Conservation (phyloP, 2,797 vertebrate species). For the Esox masquinongy region DNA sequence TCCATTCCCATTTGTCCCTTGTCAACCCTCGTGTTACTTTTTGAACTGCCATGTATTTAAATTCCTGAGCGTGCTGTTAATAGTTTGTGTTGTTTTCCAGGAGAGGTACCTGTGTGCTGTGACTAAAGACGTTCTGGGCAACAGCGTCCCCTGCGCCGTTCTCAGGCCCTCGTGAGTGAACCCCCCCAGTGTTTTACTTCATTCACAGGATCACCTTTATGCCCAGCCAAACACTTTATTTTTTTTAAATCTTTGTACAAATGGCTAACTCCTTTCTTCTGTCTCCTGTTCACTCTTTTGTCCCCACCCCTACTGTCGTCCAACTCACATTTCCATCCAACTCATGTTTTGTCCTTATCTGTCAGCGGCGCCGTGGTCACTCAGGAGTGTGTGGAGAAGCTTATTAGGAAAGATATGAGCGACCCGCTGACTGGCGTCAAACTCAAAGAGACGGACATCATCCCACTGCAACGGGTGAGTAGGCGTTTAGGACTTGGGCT, state of each 20-base stretch:
- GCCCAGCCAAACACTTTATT: not conserved
- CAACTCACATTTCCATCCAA: not conserved
- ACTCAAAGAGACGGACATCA: conserved; percentile 83
- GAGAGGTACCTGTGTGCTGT: conserved; percentile 89
- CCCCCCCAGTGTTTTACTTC: conserved; percentile 5
- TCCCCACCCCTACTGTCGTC: too few species aligned
- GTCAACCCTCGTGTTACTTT: too few species aligned
- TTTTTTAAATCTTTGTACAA: too few species aligned
- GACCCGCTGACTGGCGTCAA: conserved; percentile 82
- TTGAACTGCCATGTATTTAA: too few species aligned
- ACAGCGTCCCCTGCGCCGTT: conserved; percentile 85
- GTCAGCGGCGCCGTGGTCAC: conserved; percentile 84
- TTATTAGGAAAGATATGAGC: conserved; percentile 88
- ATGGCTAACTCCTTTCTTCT: not conserved
- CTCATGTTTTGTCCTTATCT: not conserved
- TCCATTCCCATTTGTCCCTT: too few species aligned
- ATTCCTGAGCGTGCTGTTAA: not conserved
- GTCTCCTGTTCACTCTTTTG: not conserved
- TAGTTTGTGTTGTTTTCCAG: conserved; percentile 34
- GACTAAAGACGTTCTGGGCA: conserved; percentile 85
- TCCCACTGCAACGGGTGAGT: conserved; percentile 84
- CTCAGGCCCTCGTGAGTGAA: conserved; percentile 84
- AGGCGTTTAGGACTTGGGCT: not conserved
- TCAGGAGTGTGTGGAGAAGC: conserved; percentile 86
- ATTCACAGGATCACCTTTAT: conserved; percentile 5